Evolutionary conservation across 1,140 invertebrate species (phyloP), one percentile per base, ranked within the genome.

Genomic region (Aphaenogaster floridana): DNA sequence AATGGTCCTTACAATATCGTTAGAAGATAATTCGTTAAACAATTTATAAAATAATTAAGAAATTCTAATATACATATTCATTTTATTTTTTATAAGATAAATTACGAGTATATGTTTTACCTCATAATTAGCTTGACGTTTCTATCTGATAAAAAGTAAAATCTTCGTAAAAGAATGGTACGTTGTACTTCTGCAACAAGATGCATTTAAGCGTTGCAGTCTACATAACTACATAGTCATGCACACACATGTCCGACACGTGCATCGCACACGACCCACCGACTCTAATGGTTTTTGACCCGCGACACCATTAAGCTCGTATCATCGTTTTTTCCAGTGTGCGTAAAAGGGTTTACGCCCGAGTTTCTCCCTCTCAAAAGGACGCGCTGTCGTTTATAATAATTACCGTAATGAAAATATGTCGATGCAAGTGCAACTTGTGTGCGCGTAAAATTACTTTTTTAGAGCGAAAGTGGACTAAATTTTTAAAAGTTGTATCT

Each of bases 211-310:
- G 69, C 36, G 36, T 80, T 69, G 21, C 21, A 80, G 50, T 54
- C 63, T 21, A 66, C 77, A 6, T 79, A 36, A 39, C 28, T 34
- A 68, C 64, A 76, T 42, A 34, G 71, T 63, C 9, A 28, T 28
- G 28, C 28, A 69, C 81, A 54, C 83, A 86, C 63, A 86, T 86
- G 86, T 86, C 39, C 17, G 59, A 74, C 81, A 86, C 69, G 83
- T 87, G 80, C 66, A 77, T 63, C 48, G n/a, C 84, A 54, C 36
- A 64, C 68, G 71, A 61, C 4, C 69, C 13, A 84, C 45, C 36
- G 54, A n/a, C 13, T 76, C 54, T 84, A 84, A 84, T 84, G 80
- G 80, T 84, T 84, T 84, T 76, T 84, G 69, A 84, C 69, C 69
- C 80, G 69, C 80, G 54, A 84, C 80, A 84, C 57, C 80, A 84